phyloP scores from a whole-genome alignment of 1,140 invertebrate genomes.

The Arctopsyche grandis region DNA sequence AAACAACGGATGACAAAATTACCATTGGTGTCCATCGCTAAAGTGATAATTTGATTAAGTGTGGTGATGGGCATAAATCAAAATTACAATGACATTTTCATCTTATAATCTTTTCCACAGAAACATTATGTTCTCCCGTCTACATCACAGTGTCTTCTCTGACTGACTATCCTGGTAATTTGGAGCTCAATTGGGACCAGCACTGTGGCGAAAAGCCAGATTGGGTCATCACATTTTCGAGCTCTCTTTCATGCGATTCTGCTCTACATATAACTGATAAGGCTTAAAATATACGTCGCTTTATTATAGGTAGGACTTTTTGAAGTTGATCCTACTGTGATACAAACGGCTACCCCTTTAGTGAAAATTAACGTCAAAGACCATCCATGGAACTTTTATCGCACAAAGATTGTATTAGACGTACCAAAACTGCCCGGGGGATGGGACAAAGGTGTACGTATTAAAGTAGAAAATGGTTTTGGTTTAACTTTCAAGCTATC shows the following conservation, averaged over 20 bases:
- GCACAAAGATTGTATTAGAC: conserved; percentile 61
- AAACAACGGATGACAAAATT: conserved; percentile 9
- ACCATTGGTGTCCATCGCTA: neutral
- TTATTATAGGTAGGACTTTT: conserved; percentile 49
- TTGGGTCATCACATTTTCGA: conserved; percentile 39
- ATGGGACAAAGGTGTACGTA: conserved; percentile 57
- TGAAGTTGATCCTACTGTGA: conserved; percentile 42
- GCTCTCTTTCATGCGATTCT: neutral
- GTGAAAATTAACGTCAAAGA: conserved; percentile 55
- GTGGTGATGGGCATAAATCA: too few species aligned
- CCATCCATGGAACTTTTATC: conserved; percentile 60
- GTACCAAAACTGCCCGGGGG: conserved; percentile 58
- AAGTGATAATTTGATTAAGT: too few species aligned
- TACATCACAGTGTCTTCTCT: conserved; percentile 45
- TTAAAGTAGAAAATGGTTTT: neutral
- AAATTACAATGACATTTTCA: neutral
- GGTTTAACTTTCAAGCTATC: neutral
- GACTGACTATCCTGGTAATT: conserved; percentile 33
- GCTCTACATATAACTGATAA: neutral
- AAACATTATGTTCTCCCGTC: conserved; percentile 7
- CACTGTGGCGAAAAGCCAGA: conserved; percentile 40
- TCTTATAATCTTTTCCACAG: neutral
- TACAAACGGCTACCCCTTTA: conserved; percentile 38
- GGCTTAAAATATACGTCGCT: neutral
- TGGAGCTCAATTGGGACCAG: conserved; percentile 48